Percentiles rank a stretch among this genome's conserved stretches.
phyloP scores from a whole-genome alignment of 2,888 invertebrate genomes.

The Terebella lapidaria region DNA sequence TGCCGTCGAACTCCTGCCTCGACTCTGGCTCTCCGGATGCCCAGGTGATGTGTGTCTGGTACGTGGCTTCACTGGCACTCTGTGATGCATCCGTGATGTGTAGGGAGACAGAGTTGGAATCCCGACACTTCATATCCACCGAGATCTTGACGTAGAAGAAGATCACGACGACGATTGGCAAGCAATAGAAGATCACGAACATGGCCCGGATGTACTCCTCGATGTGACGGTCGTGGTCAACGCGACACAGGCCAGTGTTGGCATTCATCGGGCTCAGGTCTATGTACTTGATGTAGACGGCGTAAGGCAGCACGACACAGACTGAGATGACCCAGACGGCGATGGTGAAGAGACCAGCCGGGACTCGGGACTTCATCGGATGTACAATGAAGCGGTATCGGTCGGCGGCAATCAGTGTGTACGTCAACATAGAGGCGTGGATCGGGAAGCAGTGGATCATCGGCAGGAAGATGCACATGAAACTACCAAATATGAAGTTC shows the following conservation, averaged over 20 bases:
- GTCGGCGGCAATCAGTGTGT: conserved; percentile 66
- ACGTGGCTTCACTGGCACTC: conserved; percentile 18
- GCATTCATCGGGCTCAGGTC: conserved; percentile 61
- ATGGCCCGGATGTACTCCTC: conserved; percentile 49
- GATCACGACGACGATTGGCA: conserved; percentile 61
- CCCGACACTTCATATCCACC: too few species aligned
- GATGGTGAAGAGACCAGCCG: conserved; percentile 65
- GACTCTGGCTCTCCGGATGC: conserved; percentile 16
- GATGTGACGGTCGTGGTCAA: conserved; percentile 36
- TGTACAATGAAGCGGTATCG: conserved; percentile 64
- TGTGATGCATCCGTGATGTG: conserved; percentile 24
- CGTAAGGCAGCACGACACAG: conserved; percentile 69
- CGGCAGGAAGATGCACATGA: conserved; percentile 68
- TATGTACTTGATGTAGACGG: conserved; percentile 68
- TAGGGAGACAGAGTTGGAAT: not conserved
- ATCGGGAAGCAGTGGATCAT: conserved; percentile 71
- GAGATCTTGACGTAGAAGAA: conserved; percentile 66
- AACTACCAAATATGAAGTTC: conserved; percentile 69
- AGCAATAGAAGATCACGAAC: conserved; percentile 55
- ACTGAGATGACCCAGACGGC: conserved; percentile 70
- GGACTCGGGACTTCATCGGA: conserved; percentile 62
- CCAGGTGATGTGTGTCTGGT: conserved; percentile 25
- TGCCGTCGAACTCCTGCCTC: conserved; percentile 20
- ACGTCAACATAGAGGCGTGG: conserved; percentile 68
- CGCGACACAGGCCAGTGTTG: conserved; percentile 45